A percentile compares a stretch with the other conserved stretches of the same genome.
phyloP scores from a whole-genome alignment of 2,113 vertebrate species.

The Delphinapterus leucas region DNA sequence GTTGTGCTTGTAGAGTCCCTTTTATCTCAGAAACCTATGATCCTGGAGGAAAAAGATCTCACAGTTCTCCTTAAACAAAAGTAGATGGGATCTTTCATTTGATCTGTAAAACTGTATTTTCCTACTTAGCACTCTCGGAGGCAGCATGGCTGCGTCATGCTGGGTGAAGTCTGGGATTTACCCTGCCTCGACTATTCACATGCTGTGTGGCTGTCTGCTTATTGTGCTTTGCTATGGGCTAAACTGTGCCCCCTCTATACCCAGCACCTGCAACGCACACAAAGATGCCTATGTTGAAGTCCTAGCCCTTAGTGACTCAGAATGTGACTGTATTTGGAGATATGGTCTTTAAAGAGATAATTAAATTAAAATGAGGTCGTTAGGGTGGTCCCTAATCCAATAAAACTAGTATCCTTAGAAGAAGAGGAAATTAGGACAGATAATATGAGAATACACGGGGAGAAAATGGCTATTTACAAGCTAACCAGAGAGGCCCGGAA shows the following conservation, averaged over 20 bases:
- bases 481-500: neutral
- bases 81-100: neutral
- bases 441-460: neutral
- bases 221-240: neutral
- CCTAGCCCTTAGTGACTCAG: neutral
- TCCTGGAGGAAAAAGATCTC: neutral
- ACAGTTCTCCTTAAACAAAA: slow-evolving; percentile 1
- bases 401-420: neutral
- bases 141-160: neutral
- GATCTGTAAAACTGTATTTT: slow-evolving; percentile 3
- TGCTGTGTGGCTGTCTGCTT: neutral
- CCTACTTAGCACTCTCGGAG: neutral
- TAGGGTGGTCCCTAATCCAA: neutral
- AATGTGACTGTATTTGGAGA: neutral
- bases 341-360: neutral
- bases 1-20: neutral
- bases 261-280: too few species aligned
- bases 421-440: neutral
- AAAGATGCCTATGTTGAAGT: neutral
- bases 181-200: neutral
- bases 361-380: neutral
- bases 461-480: neutral
- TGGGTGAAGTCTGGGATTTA: neutral
- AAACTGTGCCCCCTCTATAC: neutral
- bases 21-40: slow-evolving; percentile 31